Evolutionary conservation across 2,888 invertebrate species (phyloP), one percentile per base, ranked within the genome.

Genomic region (Noctuana brunneofusca): DNA sequence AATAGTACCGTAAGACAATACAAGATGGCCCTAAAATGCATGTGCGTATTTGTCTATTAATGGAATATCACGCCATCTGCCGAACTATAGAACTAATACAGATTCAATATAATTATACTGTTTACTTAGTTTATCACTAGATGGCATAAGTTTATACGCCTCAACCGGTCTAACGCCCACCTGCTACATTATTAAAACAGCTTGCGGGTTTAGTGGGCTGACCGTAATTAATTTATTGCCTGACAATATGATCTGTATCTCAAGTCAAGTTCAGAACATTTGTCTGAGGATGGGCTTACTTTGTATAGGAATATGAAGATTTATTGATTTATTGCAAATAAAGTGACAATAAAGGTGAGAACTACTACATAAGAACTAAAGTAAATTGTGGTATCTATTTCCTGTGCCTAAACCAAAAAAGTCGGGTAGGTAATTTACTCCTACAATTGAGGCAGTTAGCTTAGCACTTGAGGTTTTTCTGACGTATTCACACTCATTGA

Each of bases 191-290:
- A 58, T 50, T 58, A 50, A 58, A 38, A 58, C 22, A 35, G 38
- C 38, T 58, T 58, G 58, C 38, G 58, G 58, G 50, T 49, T 50
- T 58, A 58, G 58, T 58, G 50, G 58, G 58, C 50, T 58, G 58
- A 50, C 58, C 49, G 49, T 58, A 58, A 58, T 58, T 58, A 58
- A 58, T 58, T 58, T 58, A 58, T 58, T 58, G 50, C 58, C 24
- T 35, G 58, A 58, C 58, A 58, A 50, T 58, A 58, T 58, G 58
- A 58, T 58, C 58, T 58, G 50, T 50, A 50, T 58, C 58, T 48
- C 35, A 58, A 58, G 38, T 48, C 35, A 58, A 58, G 38, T 58
- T 50, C 24, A 50, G 58, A 38, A 38, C 35, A 50, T 50, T 58
- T 49, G 49, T 49, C 35, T 58, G 38, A 16, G 38, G 16, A 32